A percentile compares a stretch with the other conserved stretches of the same genome.
Conservation (phyloP, 92 coral and sea anemone species). For the Zoanthus solanderi region DNA sequence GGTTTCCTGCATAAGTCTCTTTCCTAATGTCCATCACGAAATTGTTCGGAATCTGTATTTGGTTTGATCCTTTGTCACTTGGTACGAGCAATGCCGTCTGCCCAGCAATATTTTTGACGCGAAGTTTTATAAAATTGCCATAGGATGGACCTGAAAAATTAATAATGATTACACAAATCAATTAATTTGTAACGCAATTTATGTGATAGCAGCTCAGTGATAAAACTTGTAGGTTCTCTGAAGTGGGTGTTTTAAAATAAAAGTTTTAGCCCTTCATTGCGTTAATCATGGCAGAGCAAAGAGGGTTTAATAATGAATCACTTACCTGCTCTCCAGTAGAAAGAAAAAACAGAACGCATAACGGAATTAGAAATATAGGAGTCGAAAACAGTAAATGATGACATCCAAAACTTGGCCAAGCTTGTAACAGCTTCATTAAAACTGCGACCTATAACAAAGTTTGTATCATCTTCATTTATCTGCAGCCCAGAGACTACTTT, state of each 20-base stretch:
- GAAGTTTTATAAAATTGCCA: constrained; percentile 61
- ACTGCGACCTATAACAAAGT: constrained; percentile 85
- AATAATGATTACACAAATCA: not conserved
- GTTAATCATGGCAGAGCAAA: not conserved
- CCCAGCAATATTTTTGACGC: constrained; percentile 67
- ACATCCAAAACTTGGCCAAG: constrained; percentile 76
- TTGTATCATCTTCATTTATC: constrained; percentile 63
- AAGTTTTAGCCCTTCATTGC: too few species aligned
- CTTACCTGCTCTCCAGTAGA: constrained; percentile 92
- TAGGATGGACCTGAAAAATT: constrained; percentile 64
- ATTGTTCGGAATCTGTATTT: constrained; percentile 69
- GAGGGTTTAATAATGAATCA: not conserved
- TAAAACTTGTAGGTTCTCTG: too few species aligned
- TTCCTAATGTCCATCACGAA: constrained; percentile 59
- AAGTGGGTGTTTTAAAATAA: too few species aligned
- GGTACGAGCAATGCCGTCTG: constrained; percentile 58
- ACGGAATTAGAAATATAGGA: constrained; percentile 70
- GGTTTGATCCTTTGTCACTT: constrained; percentile 59
- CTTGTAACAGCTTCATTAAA: constrained; percentile 57
- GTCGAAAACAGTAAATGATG: constrained; percentile 77
- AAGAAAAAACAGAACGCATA: constrained; percentile 77
- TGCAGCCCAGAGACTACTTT: constrained; percentile 59
- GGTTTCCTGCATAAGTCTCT: constrained; percentile 54
- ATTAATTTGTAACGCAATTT: not conserved
- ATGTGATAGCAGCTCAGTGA: too few species aligned